phyloP scores from a whole-genome alignment of 2,888 invertebrate genomes.

The Bimastos eiseni region DNA sequence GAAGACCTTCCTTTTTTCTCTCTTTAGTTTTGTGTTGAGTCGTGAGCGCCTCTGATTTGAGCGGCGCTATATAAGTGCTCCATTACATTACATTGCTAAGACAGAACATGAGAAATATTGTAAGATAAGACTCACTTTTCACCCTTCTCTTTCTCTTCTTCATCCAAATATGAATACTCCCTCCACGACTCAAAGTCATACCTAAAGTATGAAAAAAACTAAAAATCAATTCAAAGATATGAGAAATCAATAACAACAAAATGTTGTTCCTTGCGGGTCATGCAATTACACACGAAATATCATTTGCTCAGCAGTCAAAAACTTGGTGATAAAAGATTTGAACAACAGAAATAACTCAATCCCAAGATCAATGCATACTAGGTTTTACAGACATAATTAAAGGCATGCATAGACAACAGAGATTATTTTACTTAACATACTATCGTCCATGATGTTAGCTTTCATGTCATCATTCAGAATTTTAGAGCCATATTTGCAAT shows the following conservation, averaged over 20 bases:
- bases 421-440: too few relatives aligned
- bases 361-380: too few relatives aligned
- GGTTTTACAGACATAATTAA: not conserved
- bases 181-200: constrained; percentile 95
- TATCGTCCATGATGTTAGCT: not conserved
- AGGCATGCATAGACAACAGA: too few relatives aligned
- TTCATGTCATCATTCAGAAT: not conserved
- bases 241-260: not conserved
- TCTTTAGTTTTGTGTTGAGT: too few relatives aligned
- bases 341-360: not conserved
- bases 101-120: not conserved
- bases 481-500: not conserved
- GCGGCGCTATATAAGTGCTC: too few relatives aligned
- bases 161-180: constrained; percentile 96
- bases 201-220: constrained; percentile 49
- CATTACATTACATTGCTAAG: too few relatives aligned
- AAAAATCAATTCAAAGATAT: not conserved
- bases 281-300: not conserved
- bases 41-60: too few relatives aligned
- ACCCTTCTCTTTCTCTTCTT: constrained; percentile 97
- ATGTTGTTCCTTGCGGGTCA: not conserved
- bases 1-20: too few relatives aligned
- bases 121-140: constrained; percentile 70
- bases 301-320: not conserved
- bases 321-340: not conserved